phyloP scores from a whole-genome alignment of 2,888 invertebrate genomes.

The Netelia inedita region DNA sequence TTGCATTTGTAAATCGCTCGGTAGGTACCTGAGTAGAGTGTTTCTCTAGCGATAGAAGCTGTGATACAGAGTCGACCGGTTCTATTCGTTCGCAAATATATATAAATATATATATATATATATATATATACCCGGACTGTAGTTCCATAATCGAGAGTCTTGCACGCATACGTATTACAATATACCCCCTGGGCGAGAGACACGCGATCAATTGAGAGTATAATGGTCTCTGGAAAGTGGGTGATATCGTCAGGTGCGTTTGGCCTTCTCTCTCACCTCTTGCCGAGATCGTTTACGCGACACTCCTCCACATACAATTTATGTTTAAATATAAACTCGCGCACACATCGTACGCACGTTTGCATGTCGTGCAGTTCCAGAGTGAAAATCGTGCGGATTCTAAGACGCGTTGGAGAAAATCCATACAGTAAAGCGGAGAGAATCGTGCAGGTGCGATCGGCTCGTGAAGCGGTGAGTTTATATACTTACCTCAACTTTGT shows the following conservation, averaged over 20 bases:
- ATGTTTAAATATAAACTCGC: conserved; percentile 7
- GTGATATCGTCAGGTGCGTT: conserved; percentile 73
- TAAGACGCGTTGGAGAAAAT: background rate
- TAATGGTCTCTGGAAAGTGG: conserved; percentile 57
- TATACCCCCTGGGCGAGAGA: conserved; percentile 27
- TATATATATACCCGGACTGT: conserved; percentile 2
- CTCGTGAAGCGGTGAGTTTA: conserved; percentile 73
- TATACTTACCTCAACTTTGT: conserved; percentile 62
- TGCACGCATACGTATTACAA: conserved; percentile 15
- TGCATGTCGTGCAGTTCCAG: conserved; percentile 10
- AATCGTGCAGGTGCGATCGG: conserved; percentile 80
- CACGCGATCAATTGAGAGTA: conserved; percentile 56
- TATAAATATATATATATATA: background rate
- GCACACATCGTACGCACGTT: background rate
- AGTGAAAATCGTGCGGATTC: conserved; percentile 5
- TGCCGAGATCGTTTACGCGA: conserved; percentile 21
- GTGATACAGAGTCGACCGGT: background rate
- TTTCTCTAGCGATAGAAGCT: background rate
- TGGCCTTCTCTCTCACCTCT: conserved; percentile 46
- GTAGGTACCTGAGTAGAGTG: background rate
- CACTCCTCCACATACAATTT: conserved; percentile 29
- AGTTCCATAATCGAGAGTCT: conserved; percentile 42
- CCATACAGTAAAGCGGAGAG: conserved; percentile 71
- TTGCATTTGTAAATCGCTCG: background rate
- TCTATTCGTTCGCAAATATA: background rate